These are phyloP conservation scores for Cervus canadensis DNA, from an alignment of 2,113 vertebrate genomes.

Conservation along the genomic window DNA sequence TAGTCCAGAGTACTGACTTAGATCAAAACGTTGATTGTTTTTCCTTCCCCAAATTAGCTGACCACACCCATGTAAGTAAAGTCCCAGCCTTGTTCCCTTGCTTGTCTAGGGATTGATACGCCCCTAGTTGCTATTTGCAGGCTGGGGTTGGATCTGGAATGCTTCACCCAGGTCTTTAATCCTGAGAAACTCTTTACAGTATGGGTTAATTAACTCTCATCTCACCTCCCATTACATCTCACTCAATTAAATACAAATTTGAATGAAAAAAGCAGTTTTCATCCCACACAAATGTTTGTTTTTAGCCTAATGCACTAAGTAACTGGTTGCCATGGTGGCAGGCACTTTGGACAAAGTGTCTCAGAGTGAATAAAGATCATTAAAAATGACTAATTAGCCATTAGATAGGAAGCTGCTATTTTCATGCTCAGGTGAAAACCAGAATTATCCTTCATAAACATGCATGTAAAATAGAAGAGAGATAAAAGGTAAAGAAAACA, in stretches of 20 bases:
- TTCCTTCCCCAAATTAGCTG: background rate
- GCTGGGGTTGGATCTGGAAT: background rate
- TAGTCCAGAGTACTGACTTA: background rate
- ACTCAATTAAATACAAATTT: slow-evolving; percentile 49
- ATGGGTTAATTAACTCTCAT: slow-evolving; percentile 21
- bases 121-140: background rate
- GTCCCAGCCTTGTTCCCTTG: background rate
- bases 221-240: background rate
- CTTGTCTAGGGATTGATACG: background rate
- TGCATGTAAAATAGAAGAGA: background rate
- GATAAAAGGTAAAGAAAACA: background rate
- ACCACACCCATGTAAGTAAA: background rate
- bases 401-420: background rate
- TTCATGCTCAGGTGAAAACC: slow-evolving; percentile 20
- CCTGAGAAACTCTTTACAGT: background rate
- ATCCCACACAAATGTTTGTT: slow-evolving; percentile 51
- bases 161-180: background rate
- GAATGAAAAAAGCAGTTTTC: slow-evolving; percentile 24
- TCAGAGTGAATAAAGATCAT: slow-evolving; percentile 44
- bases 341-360: slow-evolving; percentile 29
- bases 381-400: slow-evolving; percentile 58
- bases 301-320: slow-evolving; percentile 59
- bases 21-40: background rate
- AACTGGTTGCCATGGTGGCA: slow-evolving; percentile 47
- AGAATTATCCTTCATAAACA: background rate